Evolutionary conservation across 1,140 invertebrate genomes (phyloP).

Genomic region (Muscidifurax raptorellus): DNA sequence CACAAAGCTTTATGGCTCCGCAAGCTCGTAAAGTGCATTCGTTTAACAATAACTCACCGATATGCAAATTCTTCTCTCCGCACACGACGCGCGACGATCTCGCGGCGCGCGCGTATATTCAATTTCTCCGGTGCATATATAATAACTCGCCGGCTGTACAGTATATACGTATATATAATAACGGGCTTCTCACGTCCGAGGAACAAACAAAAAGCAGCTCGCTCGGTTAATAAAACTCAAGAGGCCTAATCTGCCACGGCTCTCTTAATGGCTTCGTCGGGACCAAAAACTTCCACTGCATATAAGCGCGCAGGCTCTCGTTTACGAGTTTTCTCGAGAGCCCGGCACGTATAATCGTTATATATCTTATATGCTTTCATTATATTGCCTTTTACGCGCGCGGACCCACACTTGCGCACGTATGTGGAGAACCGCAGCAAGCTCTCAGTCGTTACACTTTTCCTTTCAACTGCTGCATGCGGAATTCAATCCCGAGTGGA

Average conservation of each 20-base stretch:
- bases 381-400: conserved; percentile 20
- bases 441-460: conserved; percentile 19
- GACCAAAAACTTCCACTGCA: not conserved
- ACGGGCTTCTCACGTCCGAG: not conserved
- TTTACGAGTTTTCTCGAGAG: not conserved
- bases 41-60: not conserved
- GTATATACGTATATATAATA: no score
- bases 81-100: not conserved
- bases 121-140: not conserved
- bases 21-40: not conserved
- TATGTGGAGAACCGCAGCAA: not conserved
- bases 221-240: conserved; percentile 7
- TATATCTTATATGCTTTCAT: conserved; percentile 16
- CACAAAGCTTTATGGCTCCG: not conserved
- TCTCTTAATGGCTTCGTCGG: conserved; percentile 1
- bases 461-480: conserved; percentile 5
- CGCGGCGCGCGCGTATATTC: not conserved
- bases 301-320: not conserved
- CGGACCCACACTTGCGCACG: not conserved
- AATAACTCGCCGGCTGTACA: not conserved
- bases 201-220: not conserved
- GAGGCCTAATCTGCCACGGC: not conserved
- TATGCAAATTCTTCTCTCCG: not conserved
- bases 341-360: not conserved
- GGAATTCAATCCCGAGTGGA: not conserved